A percentile compares a stretch with the other conserved stretches of the same genome.
Conservation (phyloP, 2,888 invertebrate species). For the Torymus tubicola region DNA sequence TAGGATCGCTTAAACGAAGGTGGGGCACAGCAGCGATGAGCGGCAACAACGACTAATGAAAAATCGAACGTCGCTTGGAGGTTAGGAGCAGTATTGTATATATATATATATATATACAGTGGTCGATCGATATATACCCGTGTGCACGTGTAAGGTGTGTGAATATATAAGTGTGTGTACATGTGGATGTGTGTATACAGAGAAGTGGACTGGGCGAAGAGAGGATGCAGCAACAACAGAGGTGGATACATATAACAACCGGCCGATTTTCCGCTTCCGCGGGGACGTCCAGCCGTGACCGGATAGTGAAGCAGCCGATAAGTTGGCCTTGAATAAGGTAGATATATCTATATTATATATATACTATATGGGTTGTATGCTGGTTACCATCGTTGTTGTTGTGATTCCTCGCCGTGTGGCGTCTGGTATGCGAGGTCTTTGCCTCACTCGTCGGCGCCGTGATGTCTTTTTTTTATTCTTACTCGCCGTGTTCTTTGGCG, state of each 20-base stretch:
- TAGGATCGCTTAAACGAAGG: background rate
- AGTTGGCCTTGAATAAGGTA: constrained; percentile 24
- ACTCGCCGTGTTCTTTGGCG: too few species aligned
- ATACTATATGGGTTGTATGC: too few species aligned
- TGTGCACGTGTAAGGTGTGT: background rate
- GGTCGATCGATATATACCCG: constrained; percentile 24
- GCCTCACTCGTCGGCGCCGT: too few species aligned
- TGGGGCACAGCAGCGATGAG: constrained; percentile 4
- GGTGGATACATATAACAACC: too few species aligned
- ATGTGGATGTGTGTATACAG: background rate
- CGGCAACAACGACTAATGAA: background rate
- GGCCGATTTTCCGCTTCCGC: constrained; percentile 24
- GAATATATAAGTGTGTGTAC: background rate
- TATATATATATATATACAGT: background rate
- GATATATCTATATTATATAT: background rate
- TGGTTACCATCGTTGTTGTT: too few species aligned
- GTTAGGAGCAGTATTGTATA: constrained; percentile 20
- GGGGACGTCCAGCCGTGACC: background rate
- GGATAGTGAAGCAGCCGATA: background rate
- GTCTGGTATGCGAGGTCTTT: too few species aligned
- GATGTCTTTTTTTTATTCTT: too few species aligned
- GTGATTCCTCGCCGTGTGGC: too few species aligned
- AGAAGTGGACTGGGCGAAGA: background rate
- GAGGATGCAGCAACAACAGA: background rate
- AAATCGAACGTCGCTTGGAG: constrained; percentile 32